These are phyloP conservation scores for Sula dactylatra DNA, from an alignment of 2,113 vertebrate genomes.

Conservation along the genomic window DNA sequence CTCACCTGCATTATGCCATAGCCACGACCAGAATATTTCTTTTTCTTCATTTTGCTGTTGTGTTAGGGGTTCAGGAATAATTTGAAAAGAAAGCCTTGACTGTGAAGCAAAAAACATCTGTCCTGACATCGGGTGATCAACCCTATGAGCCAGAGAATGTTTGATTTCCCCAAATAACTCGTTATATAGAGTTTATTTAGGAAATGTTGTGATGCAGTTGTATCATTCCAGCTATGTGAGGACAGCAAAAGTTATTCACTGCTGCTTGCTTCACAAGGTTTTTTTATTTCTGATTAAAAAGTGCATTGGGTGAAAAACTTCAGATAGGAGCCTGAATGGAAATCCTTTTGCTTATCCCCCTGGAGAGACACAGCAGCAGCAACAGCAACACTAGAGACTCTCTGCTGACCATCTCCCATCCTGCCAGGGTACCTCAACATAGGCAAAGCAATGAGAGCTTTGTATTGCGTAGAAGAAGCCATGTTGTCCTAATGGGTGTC, in stretches of 20 bases:
- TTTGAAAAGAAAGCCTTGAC: neutral
- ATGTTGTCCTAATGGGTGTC: neutral
- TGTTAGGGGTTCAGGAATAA: neutral
- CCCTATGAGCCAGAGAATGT: neutral
- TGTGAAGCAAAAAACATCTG: neutral
- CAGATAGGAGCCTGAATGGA: neutral
- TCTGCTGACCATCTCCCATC: neutral
- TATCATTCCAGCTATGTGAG: neutral
- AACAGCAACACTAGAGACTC: neutral
- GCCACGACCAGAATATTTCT: neutral
- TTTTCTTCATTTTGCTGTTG: neutral
- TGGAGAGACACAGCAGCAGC: neutral
- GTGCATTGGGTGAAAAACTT: neutral
- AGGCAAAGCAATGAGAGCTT: neutral
- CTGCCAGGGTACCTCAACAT: neutral
- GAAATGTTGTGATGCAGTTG: neutral
- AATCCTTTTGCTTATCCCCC: neutral
- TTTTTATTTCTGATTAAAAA: neutral
- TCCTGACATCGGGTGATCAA: neutral
- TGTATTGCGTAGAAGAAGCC: neutral
- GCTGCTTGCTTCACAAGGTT: neutral
- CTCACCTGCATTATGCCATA: neutral
- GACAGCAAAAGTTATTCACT: neutral
- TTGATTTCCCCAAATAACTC: neutral
- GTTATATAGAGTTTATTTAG: neutral